phyloP scores from a whole-genome alignment of 2,113 vertebrate genomes.

The Fregetta grallaria region DNA sequence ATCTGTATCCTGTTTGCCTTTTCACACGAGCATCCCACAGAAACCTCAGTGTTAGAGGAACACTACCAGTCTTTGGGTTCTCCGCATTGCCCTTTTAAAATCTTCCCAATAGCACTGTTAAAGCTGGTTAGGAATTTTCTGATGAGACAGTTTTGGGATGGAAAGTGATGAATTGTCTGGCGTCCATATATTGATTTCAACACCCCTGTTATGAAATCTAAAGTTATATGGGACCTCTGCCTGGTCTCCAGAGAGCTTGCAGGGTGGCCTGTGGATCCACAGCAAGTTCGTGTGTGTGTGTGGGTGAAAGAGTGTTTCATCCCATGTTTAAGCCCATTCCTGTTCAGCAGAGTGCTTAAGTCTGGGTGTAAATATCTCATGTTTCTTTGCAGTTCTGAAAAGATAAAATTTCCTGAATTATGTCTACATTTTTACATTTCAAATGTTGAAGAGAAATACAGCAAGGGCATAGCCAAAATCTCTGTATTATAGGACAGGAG shows the following conservation, averaged over 20 bases:
- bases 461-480: constrained; percentile 14
- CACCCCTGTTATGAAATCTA: constrained; percentile 5
- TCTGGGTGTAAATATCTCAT: background rate
- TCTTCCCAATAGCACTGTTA: background rate
- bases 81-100: background rate
- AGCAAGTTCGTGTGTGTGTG: background rate
- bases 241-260: constrained; percentile 18
- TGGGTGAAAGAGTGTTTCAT: background rate
- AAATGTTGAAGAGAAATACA: constrained; percentile 9
- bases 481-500: background rate
- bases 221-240: constrained; percentile 20
- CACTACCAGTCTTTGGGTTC: background rate
- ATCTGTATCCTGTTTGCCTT: background rate
- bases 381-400: background rate
- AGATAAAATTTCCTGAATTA: constrained; percentile 15
- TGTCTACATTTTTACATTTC: constrained; percentile 10
- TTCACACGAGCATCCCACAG: background rate
- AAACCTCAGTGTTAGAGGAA: background rate
- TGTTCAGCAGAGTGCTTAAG: constrained; percentile 8
- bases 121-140: background rate
- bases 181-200: constrained; percentile 46
- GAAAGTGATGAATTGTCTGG: constrained; percentile 36
- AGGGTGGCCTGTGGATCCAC: constrained; percentile 41
- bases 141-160: background rate
- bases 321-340: background rate